Conservation (phyloP, 2,113 vertebrate species). For the Brachyistius frenatus region DNA sequence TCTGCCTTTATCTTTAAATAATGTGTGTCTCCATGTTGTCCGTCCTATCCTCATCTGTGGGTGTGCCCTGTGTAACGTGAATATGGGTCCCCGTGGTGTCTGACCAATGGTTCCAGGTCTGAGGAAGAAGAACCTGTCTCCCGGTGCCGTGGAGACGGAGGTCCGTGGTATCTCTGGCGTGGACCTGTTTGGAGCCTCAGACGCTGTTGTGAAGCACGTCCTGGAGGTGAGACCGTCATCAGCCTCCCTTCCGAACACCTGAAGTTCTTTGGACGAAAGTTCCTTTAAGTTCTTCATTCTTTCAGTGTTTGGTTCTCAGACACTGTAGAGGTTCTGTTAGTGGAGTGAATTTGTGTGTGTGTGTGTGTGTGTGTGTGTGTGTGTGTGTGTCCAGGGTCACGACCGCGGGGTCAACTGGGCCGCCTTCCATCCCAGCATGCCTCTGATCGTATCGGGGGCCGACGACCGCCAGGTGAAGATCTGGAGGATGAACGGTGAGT, state of each 20-base stretch:
- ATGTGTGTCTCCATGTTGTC: conserved; percentile 22
- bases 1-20: not conserved
- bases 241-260: no score
- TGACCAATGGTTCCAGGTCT: conserved; percentile 88
- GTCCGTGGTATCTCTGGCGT: conserved; percentile 94
- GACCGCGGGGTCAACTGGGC: conserved; percentile 98
- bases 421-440: conserved; percentile 97
- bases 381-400: conserved; percentile 86
- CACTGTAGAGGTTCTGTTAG: no score
- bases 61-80: conserved; percentile 71
- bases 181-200: conserved; percentile 94
- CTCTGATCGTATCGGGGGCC: conserved; percentile 95
- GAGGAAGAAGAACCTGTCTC: conserved; percentile 97
- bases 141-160: conserved; percentile 93
- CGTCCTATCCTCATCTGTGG: conserved; percentile 22
- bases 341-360: not conserved
- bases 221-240: conserved; percentile 87
- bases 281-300: not conserved
- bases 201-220: conserved; percentile 96
- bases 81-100: conserved; percentile 59
- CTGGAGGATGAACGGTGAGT: conserved; percentile 97
- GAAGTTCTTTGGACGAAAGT: no score
- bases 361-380: conserved; percentile 5
- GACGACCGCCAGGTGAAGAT: conserved; percentile 98
- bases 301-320: no score